Evolutionary conservation across 2,113 vertebrate genomes (phyloP).

Genomic region (Xerus inauris): DNA sequence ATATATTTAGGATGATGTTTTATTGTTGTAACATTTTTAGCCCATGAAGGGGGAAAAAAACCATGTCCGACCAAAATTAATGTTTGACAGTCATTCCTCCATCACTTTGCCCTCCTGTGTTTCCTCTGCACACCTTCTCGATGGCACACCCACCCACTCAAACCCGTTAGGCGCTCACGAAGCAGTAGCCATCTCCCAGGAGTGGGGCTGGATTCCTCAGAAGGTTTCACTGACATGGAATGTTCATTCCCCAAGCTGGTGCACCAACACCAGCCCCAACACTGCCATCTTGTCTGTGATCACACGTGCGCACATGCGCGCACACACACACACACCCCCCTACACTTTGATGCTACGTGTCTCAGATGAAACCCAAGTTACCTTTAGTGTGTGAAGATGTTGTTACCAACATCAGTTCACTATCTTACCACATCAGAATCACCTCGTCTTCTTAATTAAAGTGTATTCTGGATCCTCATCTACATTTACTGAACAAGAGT

Average conservation of each 20-base stretch:
- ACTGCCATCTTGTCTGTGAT: neutral
- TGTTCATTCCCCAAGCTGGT: neutral
- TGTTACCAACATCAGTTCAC: neutral
- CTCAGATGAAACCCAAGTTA: neutral
- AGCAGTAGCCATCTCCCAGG: too few relatives aligned
- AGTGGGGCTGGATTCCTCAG: neutral
- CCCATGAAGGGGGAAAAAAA: neutral
- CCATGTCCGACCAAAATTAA: neutral
- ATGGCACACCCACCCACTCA: neutral
- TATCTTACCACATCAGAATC: neutral
- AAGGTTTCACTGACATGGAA: neutral
- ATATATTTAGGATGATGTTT: neutral
- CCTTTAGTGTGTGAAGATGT: neutral
- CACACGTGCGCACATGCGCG: too few relatives aligned
- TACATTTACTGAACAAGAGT: neutral
- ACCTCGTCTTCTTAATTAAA: neutral
- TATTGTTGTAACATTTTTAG: neutral
- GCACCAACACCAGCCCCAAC: too few relatives aligned
- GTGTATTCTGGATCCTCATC: neutral
- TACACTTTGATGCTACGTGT: neutral
- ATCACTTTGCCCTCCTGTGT: neutral
- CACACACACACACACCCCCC: too few relatives aligned
- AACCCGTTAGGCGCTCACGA: rapidly evolving
- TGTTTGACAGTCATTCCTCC: neutral
- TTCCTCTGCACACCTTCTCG: neutral